Base-by-base conservation (phyloP, 2,888 invertebrate genomes). In the Agapostemon virescens region DNA sequence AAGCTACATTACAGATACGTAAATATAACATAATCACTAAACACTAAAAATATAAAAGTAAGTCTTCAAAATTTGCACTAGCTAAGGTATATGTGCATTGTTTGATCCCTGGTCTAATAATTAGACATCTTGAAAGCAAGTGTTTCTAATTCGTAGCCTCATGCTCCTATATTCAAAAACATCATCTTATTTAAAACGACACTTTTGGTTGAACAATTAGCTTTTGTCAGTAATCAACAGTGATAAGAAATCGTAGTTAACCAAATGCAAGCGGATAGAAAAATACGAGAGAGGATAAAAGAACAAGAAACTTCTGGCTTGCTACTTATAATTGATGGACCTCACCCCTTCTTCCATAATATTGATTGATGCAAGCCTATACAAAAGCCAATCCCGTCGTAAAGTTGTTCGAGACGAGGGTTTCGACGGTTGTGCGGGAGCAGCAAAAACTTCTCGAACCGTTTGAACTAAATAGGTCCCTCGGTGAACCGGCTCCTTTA, bases 401-500 rank as follows among this genome's bases (percentile, higher is more conserved):
- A 52, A 38, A 58, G 52, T 74, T 69, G 38, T 67, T 67, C 45
- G 38, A 15, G 33, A 63, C 40, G n/a, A 36, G 15, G 42, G 33
- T 52, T 67, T 36, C 17, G 61, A 76, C 40, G 61, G 42, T 30
- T 40, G 20, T 26, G 42, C 23, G 20, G 55, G 64, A 36, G 58
- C 15, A 66, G 45, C 9, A 67, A 79, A 77, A 78, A 82, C 82
- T 84, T 80, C 78, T 77, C 70, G 78, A 74, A 45, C 61, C 73
- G 69, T 74, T 75, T 64, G 64, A 66, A 36, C 15, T 74, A 40
- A 81, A 79, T 52, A 58, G 55, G 49, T 58, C 66, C 58, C 79
- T 38, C 23, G 70, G 52, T 20, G 63, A 69, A 67, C 45, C 61
- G 23, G 23, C 69, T 72, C 79, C 72, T 86, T 86, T 84, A 85